Percentiles rank a stretch among this genome's conserved stretches.
phyloP scores from a whole-genome alignment of 2,888 invertebrate genomes.

The Drosophila algonquin region DNA sequence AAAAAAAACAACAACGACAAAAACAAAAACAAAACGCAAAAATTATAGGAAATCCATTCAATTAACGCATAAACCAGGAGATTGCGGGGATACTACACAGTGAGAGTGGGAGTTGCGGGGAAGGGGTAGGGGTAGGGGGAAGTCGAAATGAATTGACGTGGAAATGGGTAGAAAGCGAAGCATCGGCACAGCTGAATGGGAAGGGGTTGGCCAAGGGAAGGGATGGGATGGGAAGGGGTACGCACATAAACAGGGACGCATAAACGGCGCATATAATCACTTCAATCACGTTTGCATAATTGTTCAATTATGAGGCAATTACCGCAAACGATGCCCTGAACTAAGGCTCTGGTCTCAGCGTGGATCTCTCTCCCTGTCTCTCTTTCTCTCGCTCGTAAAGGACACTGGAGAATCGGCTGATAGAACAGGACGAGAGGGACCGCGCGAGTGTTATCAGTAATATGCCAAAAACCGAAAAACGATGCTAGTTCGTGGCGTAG shows the following conservation, averaged over 20 bases:
- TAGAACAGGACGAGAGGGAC: not conserved
- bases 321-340: slow-evolving; percentile 54
- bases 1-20: not conserved
- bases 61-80: slow-evolving; percentile 28
- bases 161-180: slow-evolving; percentile 45
- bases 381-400: not conserved
- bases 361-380: slow-evolving; percentile 16
- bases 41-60: slow-evolving; percentile 41
- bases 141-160: slow-evolving; percentile 65
- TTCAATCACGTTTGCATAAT: slow-evolving; percentile 80
- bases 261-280: slow-evolving; percentile 74
- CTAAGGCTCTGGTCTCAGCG: not conserved
- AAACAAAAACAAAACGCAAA: slow-evolving; percentile 14
- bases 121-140: not conserved
- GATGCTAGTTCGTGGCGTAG: slow-evolving; percentile 32
- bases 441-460: slow-evolving; percentile 69
- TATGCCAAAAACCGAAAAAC: slow-evolving; percentile 70
- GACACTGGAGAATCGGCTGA: not conserved
- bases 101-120: not conserved
- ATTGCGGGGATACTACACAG: not conserved
- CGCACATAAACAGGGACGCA: slow-evolving; percentile 63
- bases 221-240: slow-evolving; percentile 25
- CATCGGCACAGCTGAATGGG: not conserved
- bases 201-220: not conserved
- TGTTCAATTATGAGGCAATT: slow-evolving; percentile 78